These are phyloP conservation scores for Hippopotamus amphibius DNA, from an alignment of 2,113 vertebrate genomes.

Conservation along the genomic window DNA sequence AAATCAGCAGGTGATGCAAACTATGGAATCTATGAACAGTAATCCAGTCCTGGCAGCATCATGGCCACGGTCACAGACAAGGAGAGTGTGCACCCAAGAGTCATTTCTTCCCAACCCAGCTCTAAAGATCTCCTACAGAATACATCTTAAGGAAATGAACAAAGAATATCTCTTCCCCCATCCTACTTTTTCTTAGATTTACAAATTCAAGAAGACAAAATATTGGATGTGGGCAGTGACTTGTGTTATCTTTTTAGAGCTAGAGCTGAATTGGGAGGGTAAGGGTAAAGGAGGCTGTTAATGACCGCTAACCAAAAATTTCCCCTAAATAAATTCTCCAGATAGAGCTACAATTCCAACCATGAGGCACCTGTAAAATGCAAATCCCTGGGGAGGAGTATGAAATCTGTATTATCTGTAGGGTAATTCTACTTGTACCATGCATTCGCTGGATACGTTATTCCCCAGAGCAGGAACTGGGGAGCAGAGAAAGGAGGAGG, in stretches of 20 bases:
- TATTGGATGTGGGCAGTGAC: neutral
- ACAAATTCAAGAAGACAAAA: neutral
- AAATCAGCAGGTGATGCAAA: slow-evolving; percentile 21
- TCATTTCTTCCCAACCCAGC: neutral
- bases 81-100: neutral
- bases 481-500: neutral
- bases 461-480: neutral
- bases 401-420: neutral
- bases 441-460: neutral
- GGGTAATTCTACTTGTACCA: neutral
- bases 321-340: neutral
- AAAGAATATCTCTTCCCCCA: neutral
- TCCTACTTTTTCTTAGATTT: neutral
- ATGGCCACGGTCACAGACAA: neutral
- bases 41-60: neutral
- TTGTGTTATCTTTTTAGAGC: neutral
- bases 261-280: neutral
- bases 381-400: neutral
- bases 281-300: neutral
- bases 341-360: neutral
- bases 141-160: neutral
- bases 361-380: neutral
- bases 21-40: neutral
- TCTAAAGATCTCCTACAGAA: neutral
- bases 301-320: neutral